phyloP scores from a whole-genome alignment of 2,888 invertebrate genomes.

The Exocentrus adspersus region DNA sequence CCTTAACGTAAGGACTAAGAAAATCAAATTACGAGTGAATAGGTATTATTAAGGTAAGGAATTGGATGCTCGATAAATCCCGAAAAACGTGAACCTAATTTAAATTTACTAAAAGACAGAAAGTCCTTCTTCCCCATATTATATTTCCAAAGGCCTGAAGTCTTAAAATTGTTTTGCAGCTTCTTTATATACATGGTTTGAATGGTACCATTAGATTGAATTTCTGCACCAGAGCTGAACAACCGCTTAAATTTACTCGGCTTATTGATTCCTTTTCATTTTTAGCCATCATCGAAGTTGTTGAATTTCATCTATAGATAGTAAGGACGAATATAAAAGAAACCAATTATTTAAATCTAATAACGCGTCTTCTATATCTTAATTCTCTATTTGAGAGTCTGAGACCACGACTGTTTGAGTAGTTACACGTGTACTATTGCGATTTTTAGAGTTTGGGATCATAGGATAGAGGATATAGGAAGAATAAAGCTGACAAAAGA shows the following conservation, averaged over 20 bases:
- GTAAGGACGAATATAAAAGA: not conserved
- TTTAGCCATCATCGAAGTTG: not conserved
- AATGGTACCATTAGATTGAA: not conserved
- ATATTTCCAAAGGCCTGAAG: not conserved
- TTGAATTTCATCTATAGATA: not conserved
- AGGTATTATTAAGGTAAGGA: not conserved
- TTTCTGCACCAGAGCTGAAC: not conserved
- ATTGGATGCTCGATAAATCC: not conserved
- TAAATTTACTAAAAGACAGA: too few species aligned
- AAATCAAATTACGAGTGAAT: not conserved
- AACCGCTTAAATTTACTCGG: not conserved
- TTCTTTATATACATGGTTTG: constrained; percentile 6
- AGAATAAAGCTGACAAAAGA: too few species aligned
- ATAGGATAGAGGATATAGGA: too few species aligned
- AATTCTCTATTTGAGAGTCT: too few species aligned
- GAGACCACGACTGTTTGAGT: too few species aligned
- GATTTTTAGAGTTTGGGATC: too few species aligned
- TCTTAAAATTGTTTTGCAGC: not conserved
- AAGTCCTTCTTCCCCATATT: not conserved
- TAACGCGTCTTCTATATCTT: too few species aligned
- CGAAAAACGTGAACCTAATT: not conserved
- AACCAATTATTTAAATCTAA: not conserved
- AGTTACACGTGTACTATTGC: too few species aligned
- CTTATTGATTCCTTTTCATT: not conserved
- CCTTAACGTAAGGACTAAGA: not conserved